Percentiles rank a stretch among this genome's conserved stretches.
Conservation (phyloP, 2,797 vertebrate species). For the Acrossocheilus wenchowensis region DNA sequence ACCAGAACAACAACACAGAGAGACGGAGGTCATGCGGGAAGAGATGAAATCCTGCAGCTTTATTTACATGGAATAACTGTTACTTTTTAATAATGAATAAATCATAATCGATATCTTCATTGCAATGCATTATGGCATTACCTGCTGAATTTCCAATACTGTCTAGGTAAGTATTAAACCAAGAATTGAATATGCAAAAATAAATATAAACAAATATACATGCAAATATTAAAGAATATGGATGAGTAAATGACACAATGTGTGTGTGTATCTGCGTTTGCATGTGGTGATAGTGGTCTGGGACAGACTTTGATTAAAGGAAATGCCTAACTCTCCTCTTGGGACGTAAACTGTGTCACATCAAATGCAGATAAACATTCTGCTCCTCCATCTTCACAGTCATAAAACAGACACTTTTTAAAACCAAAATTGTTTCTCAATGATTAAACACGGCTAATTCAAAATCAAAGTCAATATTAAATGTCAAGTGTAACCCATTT, state of each 20-base stretch:
- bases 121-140: not conserved
- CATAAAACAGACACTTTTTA: not conserved
- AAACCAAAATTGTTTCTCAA: not conserved
- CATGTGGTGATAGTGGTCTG: conserved; percentile 12
- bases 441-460: not conserved
- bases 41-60: not conserved
- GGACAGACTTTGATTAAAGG: conserved; percentile 51
- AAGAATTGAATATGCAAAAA: not conserved
- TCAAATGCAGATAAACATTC: conserved; percentile 27
- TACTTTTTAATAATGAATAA: not conserved
- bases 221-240: not conserved
- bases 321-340: conserved; percentile 43
- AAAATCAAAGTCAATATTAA: not conserved
- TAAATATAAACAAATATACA: not conserved
- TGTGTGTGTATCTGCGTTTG: conserved; percentile 30
- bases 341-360: conserved; percentile 37
- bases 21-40: not conserved
- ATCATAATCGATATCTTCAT: not conserved
- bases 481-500: not conserved
- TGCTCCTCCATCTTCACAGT: not conserved
- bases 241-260: not conserved
- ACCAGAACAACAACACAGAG: not conserved
- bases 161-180: not conserved
- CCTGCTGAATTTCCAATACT: not conserved
- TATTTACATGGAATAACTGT: not conserved